phyloP scores from a whole-genome alignment of 2,113 vertebrate species.

The Mobula birostris region DNA sequence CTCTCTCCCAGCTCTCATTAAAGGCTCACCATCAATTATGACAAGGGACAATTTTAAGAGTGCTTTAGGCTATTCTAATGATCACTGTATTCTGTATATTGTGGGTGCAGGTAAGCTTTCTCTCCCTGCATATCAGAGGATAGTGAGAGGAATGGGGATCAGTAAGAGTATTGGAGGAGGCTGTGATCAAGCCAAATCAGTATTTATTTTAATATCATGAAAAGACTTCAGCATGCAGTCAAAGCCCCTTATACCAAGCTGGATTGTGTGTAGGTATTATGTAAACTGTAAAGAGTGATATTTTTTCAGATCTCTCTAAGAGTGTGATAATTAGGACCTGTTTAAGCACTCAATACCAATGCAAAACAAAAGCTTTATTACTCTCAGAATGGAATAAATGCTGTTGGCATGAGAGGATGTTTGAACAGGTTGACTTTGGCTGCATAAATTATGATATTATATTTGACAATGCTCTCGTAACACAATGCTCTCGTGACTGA shows the following conservation, averaged over 20 bases:
- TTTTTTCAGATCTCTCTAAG: background rate
- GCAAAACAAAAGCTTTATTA: background rate
- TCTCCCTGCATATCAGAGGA: too few relatives aligned
- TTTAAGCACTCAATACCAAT: background rate
- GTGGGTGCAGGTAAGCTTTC: too few relatives aligned
- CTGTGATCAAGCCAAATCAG: too few relatives aligned
- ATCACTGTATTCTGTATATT: too few relatives aligned
- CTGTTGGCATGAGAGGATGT: background rate
- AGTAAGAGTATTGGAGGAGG: too few relatives aligned
- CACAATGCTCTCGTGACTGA: background rate
- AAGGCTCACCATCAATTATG: background rate
- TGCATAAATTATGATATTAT: background rate
- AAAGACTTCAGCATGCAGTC: background rate
- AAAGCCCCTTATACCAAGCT: background rate
- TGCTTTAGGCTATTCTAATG: background rate
- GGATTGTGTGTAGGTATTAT: background rate
- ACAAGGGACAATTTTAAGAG: background rate
- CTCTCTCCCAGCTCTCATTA: background rate
- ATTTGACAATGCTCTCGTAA: background rate
- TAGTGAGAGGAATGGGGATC: too few relatives aligned
- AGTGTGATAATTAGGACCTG: background rate
- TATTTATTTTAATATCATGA: too few relatives aligned
- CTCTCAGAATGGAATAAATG: background rate
- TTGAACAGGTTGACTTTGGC: background rate
- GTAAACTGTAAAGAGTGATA: background rate